Conservation (phyloP, 23 tunicate genomes). For the Oikopleura albicans region DNA sequence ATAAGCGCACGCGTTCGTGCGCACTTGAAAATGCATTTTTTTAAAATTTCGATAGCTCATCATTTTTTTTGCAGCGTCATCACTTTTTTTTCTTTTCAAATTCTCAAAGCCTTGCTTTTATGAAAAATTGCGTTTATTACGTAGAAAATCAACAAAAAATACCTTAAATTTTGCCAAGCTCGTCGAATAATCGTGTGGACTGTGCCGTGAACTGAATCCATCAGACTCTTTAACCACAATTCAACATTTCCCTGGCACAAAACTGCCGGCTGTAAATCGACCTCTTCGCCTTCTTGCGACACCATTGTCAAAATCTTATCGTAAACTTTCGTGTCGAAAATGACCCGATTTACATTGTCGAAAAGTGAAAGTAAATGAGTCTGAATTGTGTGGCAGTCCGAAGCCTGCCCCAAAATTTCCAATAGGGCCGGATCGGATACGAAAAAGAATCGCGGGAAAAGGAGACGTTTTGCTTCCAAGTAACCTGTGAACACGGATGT, state of each 20-base stretch:
- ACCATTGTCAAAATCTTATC: constrained; percentile 43
- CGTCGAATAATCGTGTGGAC: constrained; percentile 53
- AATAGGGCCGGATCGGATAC: constrained; percentile 96
- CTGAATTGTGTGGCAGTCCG: constrained; percentile 98
- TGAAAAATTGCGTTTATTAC: too few relatives aligned
- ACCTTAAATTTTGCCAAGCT: constrained; percentile 51
- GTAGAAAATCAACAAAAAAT: too few relatives aligned
- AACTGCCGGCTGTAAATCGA: constrained; percentile 48
- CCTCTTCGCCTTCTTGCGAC: constrained; percentile 83
- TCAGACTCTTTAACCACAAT: constrained; percentile 54
- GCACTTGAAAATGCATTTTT: too few relatives aligned
- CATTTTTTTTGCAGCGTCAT: too few relatives aligned
- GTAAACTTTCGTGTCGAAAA: constrained; percentile 74
- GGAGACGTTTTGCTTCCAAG: constrained; percentile 79
- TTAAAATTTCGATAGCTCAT: too few relatives aligned
- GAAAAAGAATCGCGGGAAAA: constrained; percentile 97
- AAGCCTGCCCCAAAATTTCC: constrained; percentile 96
- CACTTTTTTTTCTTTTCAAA: too few relatives aligned
- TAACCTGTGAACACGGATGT: constrained; percentile 91
- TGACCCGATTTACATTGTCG: constrained; percentile 84
- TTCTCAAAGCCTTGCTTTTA: too few relatives aligned
- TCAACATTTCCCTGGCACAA: constrained; percentile 86
- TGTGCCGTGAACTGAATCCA: constrained; percentile 41
- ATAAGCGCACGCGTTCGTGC: too few relatives aligned
- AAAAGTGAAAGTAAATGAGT: constrained; percentile 74